These are phyloP conservation scores for Hystrix cristata DNA, from an alignment of 2,113 vertebrate genomes.

Conservation along the genomic window DNA sequence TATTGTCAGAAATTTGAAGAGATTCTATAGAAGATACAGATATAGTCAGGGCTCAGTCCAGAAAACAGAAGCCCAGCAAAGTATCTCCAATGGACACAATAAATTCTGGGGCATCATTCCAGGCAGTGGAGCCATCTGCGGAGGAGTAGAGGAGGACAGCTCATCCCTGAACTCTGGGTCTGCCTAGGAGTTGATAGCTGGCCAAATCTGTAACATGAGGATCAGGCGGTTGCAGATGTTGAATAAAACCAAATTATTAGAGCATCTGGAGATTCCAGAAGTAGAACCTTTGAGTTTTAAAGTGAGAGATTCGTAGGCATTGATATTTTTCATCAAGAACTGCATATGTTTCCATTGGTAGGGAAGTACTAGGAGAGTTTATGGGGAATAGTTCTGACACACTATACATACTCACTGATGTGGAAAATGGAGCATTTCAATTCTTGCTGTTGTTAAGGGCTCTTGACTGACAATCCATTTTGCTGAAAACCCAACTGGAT, in stretches of 20 bases:
- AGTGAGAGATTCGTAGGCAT: background rate
- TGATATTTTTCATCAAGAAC: background rate
- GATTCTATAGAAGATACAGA: background rate
- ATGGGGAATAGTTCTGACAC: background rate
- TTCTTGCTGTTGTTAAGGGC: background rate
- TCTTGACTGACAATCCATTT: conserved; percentile 28
- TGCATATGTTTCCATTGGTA: background rate
- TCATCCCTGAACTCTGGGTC: background rate
- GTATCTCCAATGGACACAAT: background rate
- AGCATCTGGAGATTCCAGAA: background rate
- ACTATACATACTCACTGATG: background rate
- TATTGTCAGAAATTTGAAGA: background rate
- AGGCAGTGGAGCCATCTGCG: background rate
- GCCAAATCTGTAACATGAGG: background rate
- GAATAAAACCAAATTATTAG: conserved; percentile 1
- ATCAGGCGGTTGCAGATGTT: background rate
- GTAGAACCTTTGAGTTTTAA: background rate
- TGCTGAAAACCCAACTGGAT: background rate
- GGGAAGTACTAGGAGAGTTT: background rate
- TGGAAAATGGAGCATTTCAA: conserved; percentile 17
- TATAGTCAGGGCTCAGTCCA: background rate
- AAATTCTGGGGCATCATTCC: background rate
- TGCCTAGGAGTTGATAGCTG: background rate
- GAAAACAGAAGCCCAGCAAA: background rate
- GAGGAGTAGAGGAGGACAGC: background rate